Evolutionary conservation across 2,797 vertebrate genomes (phyloP).

Genomic region (Varecia variegata): DNA sequence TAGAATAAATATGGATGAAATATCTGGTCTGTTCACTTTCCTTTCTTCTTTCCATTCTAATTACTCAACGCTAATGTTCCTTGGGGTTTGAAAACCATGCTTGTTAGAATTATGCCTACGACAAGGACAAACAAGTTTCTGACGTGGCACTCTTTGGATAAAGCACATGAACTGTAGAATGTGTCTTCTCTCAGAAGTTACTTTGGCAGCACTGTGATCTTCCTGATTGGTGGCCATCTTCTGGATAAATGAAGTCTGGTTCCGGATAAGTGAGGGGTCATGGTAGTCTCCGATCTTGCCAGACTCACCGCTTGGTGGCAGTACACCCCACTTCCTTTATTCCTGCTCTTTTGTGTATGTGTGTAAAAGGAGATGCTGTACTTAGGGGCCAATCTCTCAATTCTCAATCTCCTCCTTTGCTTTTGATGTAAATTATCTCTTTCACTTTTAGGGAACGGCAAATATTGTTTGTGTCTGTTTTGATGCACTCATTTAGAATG

Average conservation of each 20-base stretch:
- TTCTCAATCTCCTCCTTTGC: background rate
- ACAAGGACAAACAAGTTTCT: background rate
- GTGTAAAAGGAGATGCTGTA: background rate
- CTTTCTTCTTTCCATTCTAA: background rate
- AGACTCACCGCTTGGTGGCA: slow-evolving; percentile 78
- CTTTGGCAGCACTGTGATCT: background rate
- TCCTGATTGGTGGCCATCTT: background rate
- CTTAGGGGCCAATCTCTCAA: background rate
- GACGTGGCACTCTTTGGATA: background rate
- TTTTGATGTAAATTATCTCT: background rate
- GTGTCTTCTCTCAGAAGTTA: background rate
- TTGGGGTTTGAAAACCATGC: background rate
- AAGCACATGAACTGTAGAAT: background rate
- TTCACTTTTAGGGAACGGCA: background rate
- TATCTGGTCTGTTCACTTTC: background rate
- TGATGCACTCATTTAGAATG: background rate
- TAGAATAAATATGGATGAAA: background rate
- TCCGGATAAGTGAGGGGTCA: background rate
- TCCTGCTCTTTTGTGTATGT: accelerated
- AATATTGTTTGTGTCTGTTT: background rate
- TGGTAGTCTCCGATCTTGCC: background rate
- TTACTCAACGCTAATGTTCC: background rate
- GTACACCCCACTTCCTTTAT: slow-evolving; percentile 57
- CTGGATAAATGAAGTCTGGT: background rate
- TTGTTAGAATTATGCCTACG: background rate